phyloP scores from a whole-genome alignment of 2,797 vertebrate species.

The Scarus forsteni region DNA sequence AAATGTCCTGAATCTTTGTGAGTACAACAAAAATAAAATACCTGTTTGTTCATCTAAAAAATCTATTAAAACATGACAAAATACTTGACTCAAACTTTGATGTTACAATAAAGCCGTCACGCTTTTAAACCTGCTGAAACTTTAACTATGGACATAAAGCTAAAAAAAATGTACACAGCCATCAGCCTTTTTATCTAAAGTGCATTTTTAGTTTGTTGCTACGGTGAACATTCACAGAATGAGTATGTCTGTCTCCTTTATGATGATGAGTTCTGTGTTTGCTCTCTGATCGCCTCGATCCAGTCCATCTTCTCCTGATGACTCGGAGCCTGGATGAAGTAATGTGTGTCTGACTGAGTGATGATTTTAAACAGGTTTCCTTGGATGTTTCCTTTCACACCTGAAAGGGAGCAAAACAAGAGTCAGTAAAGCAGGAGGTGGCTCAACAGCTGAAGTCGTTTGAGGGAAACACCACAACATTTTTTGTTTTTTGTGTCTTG shows the following conservation, averaged over 20 bases:
- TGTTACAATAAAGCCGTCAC: neutral
- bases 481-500: no score
- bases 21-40: neutral
- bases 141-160: neutral
- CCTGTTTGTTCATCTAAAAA: conserved; percentile 12
- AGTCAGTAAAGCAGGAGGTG: neutral
- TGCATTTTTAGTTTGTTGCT: conserved; percentile 3
- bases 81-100: neutral
- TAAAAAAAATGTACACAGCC: neutral
- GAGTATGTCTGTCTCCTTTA: conserved; percentile 29
- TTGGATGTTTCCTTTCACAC: conserved; percentile 95
- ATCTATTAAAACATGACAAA: neutral
- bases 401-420: conserved; percentile 65
- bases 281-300: conserved; percentile 92
- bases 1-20: no score
- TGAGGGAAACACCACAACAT: no score
- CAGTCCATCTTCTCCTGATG: conserved; percentile 90
- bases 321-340: conserved; percentile 95
- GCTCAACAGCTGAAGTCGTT: no score
- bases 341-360: conserved; percentile 90
- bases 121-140: neutral
- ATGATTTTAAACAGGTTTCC: conserved; percentile 98
- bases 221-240: conserved; percentile 68
- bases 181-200: conserved; percentile 4
- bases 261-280: conserved; percentile 74